Evolutionary conservation across 2,797 vertebrate species (phyloP).

Genomic region (Mustela erminea): DNA sequence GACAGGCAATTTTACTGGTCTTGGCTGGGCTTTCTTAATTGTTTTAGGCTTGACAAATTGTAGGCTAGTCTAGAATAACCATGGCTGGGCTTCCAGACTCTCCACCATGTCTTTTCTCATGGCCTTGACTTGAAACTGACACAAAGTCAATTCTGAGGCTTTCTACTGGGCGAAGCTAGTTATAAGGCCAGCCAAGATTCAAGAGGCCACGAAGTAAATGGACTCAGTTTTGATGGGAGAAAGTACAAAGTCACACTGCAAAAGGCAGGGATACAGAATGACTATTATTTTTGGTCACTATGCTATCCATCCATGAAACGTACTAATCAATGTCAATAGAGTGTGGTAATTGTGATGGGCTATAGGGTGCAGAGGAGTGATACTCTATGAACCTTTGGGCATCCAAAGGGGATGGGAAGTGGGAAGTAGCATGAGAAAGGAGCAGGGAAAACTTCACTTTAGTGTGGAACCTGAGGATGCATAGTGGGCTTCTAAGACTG

Average conservation of each 20-base stretch:
- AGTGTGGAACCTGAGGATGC: not conserved
- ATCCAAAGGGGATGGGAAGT: not conserved
- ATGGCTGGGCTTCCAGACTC: not conserved
- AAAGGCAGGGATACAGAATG: not conserved
- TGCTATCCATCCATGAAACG: not conserved
- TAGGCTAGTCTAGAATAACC: not conserved
- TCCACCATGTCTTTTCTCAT: not conserved
- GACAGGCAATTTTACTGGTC: not conserved
- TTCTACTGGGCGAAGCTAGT: not conserved
- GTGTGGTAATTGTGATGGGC: not conserved
- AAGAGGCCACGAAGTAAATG: not conserved
- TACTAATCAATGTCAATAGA: not conserved
- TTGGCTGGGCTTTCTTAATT: not conserved
- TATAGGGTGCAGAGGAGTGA: not conserved
- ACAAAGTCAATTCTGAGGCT: not conserved
- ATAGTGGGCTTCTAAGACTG: not conserved
- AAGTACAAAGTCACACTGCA: not conserved
- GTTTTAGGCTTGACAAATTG: not conserved
- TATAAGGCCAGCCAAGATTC: not conserved
- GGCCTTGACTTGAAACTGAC: not conserved
- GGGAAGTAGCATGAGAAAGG: not conserved
- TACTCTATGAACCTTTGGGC: not conserved
- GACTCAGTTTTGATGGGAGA: not conserved
- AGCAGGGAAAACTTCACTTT: not conserved
- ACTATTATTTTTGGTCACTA: not conserved